A percentile compares a stretch with the other conserved stretches of the same genome.
These are phyloP conservation scores for Solea senegalensis DNA, from an alignment of 2,113 vertebrate species.

Conservation along the genomic window DNA sequence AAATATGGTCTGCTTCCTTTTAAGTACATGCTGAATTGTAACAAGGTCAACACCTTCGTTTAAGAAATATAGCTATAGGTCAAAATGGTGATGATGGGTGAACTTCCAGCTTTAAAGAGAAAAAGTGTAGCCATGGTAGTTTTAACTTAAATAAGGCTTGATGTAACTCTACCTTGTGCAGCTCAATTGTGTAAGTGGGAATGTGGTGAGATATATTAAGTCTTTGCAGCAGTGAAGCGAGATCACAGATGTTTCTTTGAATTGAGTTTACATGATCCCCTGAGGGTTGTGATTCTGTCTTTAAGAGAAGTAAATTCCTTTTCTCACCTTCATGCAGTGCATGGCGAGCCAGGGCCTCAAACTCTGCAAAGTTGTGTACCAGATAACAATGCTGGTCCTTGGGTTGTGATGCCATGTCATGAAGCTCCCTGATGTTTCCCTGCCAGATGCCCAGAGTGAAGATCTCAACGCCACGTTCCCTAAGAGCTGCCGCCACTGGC, in stretches of 20 bases:
- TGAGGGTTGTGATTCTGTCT: background rate
- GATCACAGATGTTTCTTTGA: conserved; percentile 13
- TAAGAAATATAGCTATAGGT: conserved; percentile 25
- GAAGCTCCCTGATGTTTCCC: conserved; percentile 94
- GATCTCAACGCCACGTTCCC: conserved; percentile 93
- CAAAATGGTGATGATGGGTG: conserved; percentile 30
- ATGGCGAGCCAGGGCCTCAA: conserved; percentile 93
- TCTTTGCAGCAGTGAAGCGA: conserved; percentile 8
- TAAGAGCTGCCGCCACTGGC: conserved; percentile 88
- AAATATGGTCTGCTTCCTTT: conserved; percentile 46
- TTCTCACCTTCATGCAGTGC: conserved; percentile 94
- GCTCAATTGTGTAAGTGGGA: background rate
- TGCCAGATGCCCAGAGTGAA: conserved; percentile 99
- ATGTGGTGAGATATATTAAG: background rate
- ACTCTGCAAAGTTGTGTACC: conserved; percentile 96
- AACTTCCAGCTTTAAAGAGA: conserved; percentile 41
- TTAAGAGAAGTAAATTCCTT: background rate
- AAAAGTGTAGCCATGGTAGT: background rate
- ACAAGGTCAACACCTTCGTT: conserved; percentile 37
- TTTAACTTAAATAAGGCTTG: conserved; percentile 4
- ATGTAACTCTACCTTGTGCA: background rate
- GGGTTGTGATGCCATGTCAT: conserved; percentile 95
- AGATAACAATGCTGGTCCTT: conserved; percentile 98
- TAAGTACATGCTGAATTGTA: conserved; percentile 26
- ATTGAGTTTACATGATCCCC: background rate